Evolutionary conservation across 2,797 vertebrate species (phyloP).

Genomic region (Crossoptilon crossoptilon): DNA sequence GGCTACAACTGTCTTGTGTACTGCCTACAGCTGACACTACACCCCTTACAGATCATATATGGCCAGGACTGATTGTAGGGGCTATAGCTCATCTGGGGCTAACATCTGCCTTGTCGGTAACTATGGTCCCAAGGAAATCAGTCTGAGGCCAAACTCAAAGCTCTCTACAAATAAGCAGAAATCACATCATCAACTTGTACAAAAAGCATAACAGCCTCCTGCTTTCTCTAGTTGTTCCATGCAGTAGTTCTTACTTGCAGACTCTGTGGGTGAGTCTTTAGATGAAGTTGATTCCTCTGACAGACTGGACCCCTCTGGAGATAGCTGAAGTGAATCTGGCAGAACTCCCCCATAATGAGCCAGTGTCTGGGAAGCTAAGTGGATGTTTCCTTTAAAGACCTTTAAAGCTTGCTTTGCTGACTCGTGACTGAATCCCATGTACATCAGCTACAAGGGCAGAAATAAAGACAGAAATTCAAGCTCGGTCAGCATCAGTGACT

Average conservation of each 20-base stretch:
- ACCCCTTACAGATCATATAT: rapidly evolving
- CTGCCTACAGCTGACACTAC: not conserved
- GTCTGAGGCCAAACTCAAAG: not conserved
- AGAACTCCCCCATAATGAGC: slow-evolving; percentile 85
- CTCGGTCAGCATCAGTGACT: not conserved
- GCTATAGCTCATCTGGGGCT: not conserved
- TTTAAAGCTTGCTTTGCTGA: slow-evolving; percentile 81
- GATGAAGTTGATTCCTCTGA: slow-evolving; percentile 70
- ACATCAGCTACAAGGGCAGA: slow-evolving; percentile 81
- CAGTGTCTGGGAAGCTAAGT: slow-evolving; percentile 88
- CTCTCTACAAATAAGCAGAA: not conserved
- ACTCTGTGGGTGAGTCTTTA: slow-evolving; percentile 67
- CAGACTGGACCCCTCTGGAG: slow-evolving; percentile 46
- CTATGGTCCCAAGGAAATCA: not conserved
- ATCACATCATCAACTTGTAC: rapidly evolving
- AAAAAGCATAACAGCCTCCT: not conserved
- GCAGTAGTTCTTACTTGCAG: slow-evolving; percentile 73
- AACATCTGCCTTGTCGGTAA: not conserved
- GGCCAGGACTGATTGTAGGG: not conserved
- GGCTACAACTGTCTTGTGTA: rapidly evolving
- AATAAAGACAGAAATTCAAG: not conserved
- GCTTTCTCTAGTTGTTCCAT: too few species aligned
- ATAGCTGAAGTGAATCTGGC: slow-evolving; percentile 77
- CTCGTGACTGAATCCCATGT: slow-evolving; percentile 86
- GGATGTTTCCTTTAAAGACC: slow-evolving; percentile 85